Evolutionary conservation across 92 coral and sea anemone genomes (phyloP).

Genomic region (Virgularia gustaviana): DNA sequence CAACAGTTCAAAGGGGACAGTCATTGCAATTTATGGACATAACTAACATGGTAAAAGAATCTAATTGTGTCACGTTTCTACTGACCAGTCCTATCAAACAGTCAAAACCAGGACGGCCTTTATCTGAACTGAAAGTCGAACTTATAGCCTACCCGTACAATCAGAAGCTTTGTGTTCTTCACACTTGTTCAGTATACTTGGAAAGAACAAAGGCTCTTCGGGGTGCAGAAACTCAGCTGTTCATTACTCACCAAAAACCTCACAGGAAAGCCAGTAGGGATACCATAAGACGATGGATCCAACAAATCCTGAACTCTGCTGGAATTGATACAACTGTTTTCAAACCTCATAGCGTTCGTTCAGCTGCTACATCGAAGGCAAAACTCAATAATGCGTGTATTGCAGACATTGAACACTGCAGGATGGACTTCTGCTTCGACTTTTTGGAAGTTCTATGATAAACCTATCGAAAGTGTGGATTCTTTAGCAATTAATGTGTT

Average conservation of each 20-base stretch:
- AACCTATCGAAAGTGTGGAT: conserved; percentile 36
- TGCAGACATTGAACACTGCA: conserved; percentile 52
- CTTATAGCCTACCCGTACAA: conserved; percentile 43
- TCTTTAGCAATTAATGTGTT: conserved; percentile 46
- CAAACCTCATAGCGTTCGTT: conserved; percentile 60
- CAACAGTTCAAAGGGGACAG: conserved; percentile 51
- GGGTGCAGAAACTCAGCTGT: conserved; percentile 49
- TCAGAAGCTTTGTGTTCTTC: conserved; percentile 41
- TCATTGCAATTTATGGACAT: conserved; percentile 41
- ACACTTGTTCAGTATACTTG: conserved; percentile 41
- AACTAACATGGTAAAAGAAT: conserved; percentile 39
- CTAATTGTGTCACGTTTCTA: conserved; percentile 23
- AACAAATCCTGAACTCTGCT: conserved; percentile 45
- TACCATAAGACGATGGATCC: conserved; percentile 57
- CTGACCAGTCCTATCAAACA: conserved; percentile 41
- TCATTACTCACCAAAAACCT: conserved; percentile 52
- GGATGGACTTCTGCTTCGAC: conserved; percentile 58
- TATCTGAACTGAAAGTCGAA: conserved; percentile 35
- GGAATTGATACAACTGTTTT: conserved; percentile 51
- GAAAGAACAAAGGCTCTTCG: conserved; percentile 31
- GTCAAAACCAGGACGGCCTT: conserved; percentile 46
- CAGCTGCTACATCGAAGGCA: conserved; percentile 64
- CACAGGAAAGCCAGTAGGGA: conserved; percentile 48
- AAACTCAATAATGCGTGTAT: conserved; percentile 45
- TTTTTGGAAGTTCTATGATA: conserved; percentile 56